These are phyloP conservation scores for Aurelia aurita DNA, from an alignment of 30 jellyfish, hydroid and myxozoan genomes.

Conservation along the genomic window DNA sequence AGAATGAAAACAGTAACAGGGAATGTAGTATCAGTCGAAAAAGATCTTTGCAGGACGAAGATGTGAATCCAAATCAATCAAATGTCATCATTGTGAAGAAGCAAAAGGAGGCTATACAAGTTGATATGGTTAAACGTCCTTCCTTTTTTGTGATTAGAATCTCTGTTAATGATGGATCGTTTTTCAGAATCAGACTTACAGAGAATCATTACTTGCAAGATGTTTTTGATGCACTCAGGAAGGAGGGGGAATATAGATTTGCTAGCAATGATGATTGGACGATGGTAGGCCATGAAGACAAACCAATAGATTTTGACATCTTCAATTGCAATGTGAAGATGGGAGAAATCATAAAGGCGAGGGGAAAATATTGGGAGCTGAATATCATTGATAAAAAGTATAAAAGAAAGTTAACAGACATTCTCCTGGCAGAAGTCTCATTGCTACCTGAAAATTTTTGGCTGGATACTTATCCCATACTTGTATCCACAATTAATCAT, in stretches of 20 bases:
- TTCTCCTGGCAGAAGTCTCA: neutral
- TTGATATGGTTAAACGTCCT: neutral
- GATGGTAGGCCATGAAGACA: neutral
- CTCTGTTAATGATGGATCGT: neutral
- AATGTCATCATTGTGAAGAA: too few species aligned
- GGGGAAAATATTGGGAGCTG: neutral
- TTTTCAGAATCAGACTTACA: neutral
- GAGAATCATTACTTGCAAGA: neutral
- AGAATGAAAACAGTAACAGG: neutral
- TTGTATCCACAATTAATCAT: too few species aligned
- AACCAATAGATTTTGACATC: too few species aligned
- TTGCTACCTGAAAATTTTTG: neutral
- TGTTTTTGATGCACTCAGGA: neutral
- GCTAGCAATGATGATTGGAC: neutral
- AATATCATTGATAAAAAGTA: neutral
- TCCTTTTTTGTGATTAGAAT: neutral
- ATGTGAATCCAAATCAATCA: neutral
- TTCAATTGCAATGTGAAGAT: too few species aligned
- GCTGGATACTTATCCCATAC: neutral
- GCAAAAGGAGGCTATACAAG: neutral
- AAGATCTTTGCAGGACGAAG: neutral
- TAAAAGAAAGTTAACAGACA: neutral
- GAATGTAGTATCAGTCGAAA: neutral
- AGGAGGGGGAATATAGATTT: neutral
- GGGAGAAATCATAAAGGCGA: too few species aligned